Conservation (phyloP, 2,888 invertebrate genomes). For the Sphecodes monilicornis region DNA sequence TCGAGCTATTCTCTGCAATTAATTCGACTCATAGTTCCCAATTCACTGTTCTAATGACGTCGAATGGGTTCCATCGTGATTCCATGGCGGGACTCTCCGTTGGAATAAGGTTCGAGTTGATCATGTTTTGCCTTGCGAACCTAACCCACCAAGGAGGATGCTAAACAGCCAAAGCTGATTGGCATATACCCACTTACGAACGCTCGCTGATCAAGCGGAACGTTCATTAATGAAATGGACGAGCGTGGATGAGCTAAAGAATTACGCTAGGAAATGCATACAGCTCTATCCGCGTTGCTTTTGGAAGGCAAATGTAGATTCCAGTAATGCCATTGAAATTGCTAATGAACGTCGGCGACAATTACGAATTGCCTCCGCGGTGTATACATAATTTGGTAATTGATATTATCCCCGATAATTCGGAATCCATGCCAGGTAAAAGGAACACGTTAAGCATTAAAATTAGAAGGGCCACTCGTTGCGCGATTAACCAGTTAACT, state of each 20-base stretch:
- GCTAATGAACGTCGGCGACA: constrained; percentile 1
- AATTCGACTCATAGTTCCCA: neutral
- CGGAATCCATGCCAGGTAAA: neutral
- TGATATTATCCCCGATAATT: neutral
- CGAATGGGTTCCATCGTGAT: neutral
- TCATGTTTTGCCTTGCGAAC: neutral
- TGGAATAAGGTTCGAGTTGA: neutral
- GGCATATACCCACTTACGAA: constrained; percentile 52
- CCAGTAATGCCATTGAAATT: constrained; percentile 61
- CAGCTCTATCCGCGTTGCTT: neutral
- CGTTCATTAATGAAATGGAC: constrained; percentile 50
- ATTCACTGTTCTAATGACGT: neutral
- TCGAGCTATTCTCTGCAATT: neutral
- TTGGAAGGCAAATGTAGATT: constrained; percentile 25
- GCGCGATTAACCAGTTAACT: too few species aligned
- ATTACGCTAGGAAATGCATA: neutral
- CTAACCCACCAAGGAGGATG: neutral
- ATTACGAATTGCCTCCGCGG: neutral
- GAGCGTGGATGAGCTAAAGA: neutral
- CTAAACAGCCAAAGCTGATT: constrained; percentile 35
- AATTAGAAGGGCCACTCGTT: neutral
- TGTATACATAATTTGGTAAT: neutral
- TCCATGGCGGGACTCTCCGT: neutral
- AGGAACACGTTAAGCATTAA: neutral
- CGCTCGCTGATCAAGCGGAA: constrained; percentile 36